Conservation (phyloP, 2,888 invertebrate genomes). For the Lissonota sp. region DNA sequence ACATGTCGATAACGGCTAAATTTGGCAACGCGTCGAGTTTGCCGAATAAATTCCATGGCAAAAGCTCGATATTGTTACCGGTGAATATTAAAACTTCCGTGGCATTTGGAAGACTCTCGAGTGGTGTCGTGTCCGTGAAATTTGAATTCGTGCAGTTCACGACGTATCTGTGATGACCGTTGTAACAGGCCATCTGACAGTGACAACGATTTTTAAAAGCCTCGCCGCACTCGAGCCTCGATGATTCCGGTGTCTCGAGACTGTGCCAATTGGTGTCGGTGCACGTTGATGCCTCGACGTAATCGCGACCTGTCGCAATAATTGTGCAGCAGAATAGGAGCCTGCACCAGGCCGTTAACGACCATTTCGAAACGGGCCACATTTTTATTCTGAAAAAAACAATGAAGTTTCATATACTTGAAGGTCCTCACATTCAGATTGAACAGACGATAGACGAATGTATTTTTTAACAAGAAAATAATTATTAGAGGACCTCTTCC, state of each 20-base stretch:
- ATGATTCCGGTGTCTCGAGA: constrained; percentile 73
- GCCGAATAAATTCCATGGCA: constrained; percentile 90
- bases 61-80: constrained; percentile 87
- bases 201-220: constrained; percentile 85
- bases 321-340: constrained; percentile 50
- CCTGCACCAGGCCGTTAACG: constrained; percentile 37
- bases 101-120: constrained; percentile 87
- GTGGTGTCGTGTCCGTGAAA: constrained; percentile 86
- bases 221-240: constrained; percentile 82
- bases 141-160: constrained; percentile 90
- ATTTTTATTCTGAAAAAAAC: constrained; percentile 66
- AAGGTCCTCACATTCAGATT: too few species aligned
- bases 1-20: constrained; percentile 89
- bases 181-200: constrained; percentile 86
- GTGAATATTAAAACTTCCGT: constrained; percentile 89
- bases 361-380: constrained; percentile 55
- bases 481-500: too few species aligned
- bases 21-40: constrained; percentile 86
- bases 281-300: constrained; percentile 68
- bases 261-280: constrained; percentile 76
- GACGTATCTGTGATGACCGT: constrained; percentile 85
- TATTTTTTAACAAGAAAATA: too few species aligned
- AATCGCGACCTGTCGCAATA: constrained; percentile 32
- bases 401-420: too few species aligned
- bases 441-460: too few species aligned